phyloP scores from a whole-genome alignment of 2,113 vertebrate species.

The Micromys minutus region DNA sequence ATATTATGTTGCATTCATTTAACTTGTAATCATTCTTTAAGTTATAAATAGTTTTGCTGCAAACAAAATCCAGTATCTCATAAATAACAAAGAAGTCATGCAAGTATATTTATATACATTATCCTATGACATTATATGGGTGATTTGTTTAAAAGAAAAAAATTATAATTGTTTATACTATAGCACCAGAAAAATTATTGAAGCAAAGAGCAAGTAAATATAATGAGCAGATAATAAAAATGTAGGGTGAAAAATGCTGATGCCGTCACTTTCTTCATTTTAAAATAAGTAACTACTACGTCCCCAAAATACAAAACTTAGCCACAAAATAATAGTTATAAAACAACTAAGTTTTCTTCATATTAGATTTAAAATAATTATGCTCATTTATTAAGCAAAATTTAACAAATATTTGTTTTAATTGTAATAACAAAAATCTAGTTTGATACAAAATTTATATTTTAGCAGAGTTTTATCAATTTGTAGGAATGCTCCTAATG shows the following conservation, averaged over 20 bases:
- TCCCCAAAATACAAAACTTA: neutral
- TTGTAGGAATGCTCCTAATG: neutral
- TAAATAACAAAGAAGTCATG: neutral
- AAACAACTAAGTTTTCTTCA: neutral
- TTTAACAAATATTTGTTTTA: neutral
- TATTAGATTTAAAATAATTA: neutral
- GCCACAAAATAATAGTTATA: neutral
- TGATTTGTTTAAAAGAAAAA: conserved; percentile 16
- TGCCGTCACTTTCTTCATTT: neutral
- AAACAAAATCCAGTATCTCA: neutral
- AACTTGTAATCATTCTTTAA: neutral
- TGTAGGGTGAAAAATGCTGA: neutral
- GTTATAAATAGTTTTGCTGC: neutral
- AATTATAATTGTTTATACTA: neutral
- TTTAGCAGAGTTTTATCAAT: neutral
- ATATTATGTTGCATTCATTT: neutral
- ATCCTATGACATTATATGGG: neutral
- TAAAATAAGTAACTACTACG: neutral
- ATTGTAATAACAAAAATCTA: neutral
- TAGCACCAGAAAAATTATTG: neutral
- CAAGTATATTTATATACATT: neutral
- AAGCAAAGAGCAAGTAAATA: neutral
- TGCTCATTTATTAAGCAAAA: neutral
- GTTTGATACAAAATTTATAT: neutral
- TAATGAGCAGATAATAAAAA: conserved; percentile 8